phyloP scores from a whole-genome alignment of 2,797 vertebrate species.

The Hoplostethus mediterraneus region DNA sequence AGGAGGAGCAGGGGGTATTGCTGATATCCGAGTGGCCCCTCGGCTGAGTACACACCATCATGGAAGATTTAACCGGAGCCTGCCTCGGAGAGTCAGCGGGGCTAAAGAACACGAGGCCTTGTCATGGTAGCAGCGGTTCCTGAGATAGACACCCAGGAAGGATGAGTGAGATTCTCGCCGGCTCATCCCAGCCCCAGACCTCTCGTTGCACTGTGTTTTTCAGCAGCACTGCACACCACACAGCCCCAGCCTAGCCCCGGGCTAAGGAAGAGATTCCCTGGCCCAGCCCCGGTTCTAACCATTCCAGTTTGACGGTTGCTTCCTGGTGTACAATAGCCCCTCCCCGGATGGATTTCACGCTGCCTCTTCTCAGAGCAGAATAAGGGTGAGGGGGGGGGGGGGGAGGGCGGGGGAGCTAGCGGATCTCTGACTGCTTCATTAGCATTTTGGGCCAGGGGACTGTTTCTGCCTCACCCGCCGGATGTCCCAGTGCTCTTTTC shows the following conservation, averaged over 20 bases:
- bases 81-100: conserved; percentile 46
- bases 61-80: conserved; percentile 70
- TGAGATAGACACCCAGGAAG: conserved; percentile 60
- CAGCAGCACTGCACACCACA: conserved; percentile 21
- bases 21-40: conserved; percentile 54
- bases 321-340: conserved; percentile 71
- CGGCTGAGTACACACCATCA: conserved; percentile 69
- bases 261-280: conserved; percentile 46
- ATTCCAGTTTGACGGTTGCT: conserved; percentile 70
- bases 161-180: conserved; percentile 47
- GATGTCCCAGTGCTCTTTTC: conserved; percentile 63
- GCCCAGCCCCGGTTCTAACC: conserved; percentile 46
- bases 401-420: conserved; percentile 25
- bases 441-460: conserved; percentile 65
- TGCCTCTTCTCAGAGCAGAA: conserved; percentile 60
- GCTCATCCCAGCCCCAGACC: conserved; percentile 46
- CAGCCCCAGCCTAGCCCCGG: conserved; percentile 23
- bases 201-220: conserved; percentile 45
- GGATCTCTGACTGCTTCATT: conserved; percentile 73
- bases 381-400: conserved; percentile 29
- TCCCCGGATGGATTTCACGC: conserved; percentile 78
- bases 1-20: conserved; percentile 41
- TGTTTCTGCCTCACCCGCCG: conserved; percentile 65
- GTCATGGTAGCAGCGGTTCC: conserved; percentile 66
- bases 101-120: conserved; percentile 65